phyloP scores from a whole-genome alignment of 2,797 vertebrate species.

The Picus viridis region DNA sequence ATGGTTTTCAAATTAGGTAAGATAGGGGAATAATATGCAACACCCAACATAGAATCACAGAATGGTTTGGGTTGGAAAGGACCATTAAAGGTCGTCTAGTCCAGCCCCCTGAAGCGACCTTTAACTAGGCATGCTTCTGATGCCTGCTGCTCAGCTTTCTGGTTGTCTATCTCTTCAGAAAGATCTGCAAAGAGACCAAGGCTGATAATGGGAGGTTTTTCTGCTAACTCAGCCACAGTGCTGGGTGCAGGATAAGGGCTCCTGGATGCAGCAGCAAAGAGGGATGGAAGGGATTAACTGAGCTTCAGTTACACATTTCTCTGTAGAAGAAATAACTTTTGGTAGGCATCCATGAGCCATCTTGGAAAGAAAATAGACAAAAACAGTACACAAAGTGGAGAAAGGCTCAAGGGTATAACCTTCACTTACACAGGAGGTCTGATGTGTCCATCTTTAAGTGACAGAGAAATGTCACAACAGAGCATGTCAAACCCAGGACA shows the following conservation, averaged over 20 bases:
- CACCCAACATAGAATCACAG: not conserved
- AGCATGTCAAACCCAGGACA: not conserved
- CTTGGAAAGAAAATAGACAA: not conserved
- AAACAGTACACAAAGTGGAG: not conserved
- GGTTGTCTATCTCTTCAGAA: not conserved
- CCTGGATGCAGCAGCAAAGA: not conserved
- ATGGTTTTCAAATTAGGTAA: not conserved
- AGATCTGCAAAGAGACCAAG: not conserved
- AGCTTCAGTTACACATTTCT: not conserved
- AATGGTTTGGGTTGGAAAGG: not conserved
- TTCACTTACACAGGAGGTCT: not conserved
- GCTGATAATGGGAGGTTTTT: not conserved
- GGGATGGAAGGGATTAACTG: not conserved
- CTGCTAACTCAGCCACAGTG: not conserved
- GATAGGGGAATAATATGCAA: not conserved
- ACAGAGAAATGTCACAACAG: slow-evolving; percentile 1
- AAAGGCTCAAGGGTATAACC: not conserved
- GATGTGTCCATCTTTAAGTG: not conserved
- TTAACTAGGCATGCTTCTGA: not conserved
- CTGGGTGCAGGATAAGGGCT: not conserved
- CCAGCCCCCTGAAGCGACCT: not conserved
- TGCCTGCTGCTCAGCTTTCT: not conserved
- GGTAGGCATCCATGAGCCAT: not conserved
- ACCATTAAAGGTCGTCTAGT: not conserved
- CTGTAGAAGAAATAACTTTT: not conserved